Base-by-base conservation (phyloP, 2,113 vertebrate species). In the Mormyrus iriodes region DNA sequence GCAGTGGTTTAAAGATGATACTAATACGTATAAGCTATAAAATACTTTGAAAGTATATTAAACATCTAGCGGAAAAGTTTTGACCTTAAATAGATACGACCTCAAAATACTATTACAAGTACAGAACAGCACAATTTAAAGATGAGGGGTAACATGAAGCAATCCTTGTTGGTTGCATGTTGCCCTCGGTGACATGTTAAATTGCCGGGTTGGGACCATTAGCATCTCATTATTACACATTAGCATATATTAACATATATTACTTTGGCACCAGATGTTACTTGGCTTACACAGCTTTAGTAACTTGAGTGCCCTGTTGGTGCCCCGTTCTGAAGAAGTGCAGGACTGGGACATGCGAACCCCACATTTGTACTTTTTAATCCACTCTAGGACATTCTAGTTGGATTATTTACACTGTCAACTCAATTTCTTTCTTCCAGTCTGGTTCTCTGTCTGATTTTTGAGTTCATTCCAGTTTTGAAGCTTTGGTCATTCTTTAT, bases 241-340 rank as follows among this genome's bases (percentile, higher is more conserved):
- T 87, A 87, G 53, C 86, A 87, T 87, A 87, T 24, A 87, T 87
- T 87, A 87, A 65, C 86, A 87, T 87, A 46, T 61, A 61, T 87
- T 87, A 24, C 53, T 12, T 58, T 61, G 27, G n/a, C 53, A 39
- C 86, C 86, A 87, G 86, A 87, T 87, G 86, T 87, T 87, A n/a
- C 86, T 87, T 87, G 86, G 86, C 86, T 87, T 87, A 53, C 55
- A 65, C 1, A 21, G 55, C 86, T 44, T n/a, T 39, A 7, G 85
- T 31, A 65, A 65, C 35, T 51, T 6, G 24, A 61, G 55, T 61
- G 53, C 17, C 84, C 84, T 52, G 84, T 52, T 52, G 48, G 46
- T 86, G 85, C 31, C 49, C 31, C 10, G 39, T 24, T 61, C n/a
- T 13, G 35, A 58, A 61, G 35, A 55, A 58, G 86, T 35, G 0